Evolutionary conservation across 2,113 vertebrate species (phyloP), one percentile per base, ranked within the genome.

Genomic region (Circaetus cinerascens): DNA sequence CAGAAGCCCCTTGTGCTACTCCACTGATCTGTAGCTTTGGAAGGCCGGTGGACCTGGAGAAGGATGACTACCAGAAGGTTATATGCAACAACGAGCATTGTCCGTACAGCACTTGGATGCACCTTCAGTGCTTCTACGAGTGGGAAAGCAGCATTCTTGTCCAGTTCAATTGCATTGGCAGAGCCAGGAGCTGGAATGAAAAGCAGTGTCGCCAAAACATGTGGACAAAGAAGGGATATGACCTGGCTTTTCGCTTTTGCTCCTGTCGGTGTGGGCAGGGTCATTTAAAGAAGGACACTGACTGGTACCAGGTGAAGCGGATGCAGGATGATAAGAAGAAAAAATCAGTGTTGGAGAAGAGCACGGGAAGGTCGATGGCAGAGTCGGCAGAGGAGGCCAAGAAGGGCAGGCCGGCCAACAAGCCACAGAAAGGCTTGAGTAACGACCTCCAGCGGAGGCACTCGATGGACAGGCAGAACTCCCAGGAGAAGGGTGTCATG

Each of bases 201-300:
- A 99, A 99, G 97, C 99, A 99, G 97, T 99, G 99, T 97, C 98
- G 99, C 71, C 99, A 99, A 97, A 99, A 99, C 97, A 99, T 99
- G 99, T 99, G 99, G 99, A 99, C 99, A 67, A 99, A 99, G 98
- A 99, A 99, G 93, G 99, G 99, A 69, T 99, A 99, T 1, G 99
- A 99, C 97, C 96, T 99, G 95, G 99, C 99, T 93, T 99, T 99
- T 96, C 98, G 99, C 76, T 99, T 99, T 97, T 99, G 99, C 96
- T 99, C 99, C 64, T 99, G 99, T 96, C 99, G 99, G 57, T 99
- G 99, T 3, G 99, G 99, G 13, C 99, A 99, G 95, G 99, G 99
- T 40, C 99, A 99, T 94, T 94, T 99, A 14, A 99, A 99, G 98
- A 99, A 99, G 92, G 99, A 99, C 98, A 99, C 99, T 0, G 99